Conservation (phyloP, 2,888 invertebrate genomes). For the Microctonus hyperodae region DNA sequence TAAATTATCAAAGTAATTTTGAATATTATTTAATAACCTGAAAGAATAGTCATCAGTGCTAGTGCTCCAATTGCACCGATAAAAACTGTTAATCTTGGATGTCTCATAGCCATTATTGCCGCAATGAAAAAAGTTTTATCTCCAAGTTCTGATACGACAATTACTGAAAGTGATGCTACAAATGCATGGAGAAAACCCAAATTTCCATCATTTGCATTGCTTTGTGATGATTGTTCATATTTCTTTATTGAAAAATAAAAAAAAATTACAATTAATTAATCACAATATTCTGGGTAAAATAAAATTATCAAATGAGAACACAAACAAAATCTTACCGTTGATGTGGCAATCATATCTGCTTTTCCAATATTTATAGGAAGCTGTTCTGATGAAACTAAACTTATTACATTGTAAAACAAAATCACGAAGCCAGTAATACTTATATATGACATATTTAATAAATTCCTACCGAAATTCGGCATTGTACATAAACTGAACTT, state of each 20-base stretch:
- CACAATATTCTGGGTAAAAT: neutral
- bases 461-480: neutral
- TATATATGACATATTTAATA: neutral
- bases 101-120: conserved; percentile 99
- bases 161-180: conserved; percentile 93
- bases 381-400: conserved; percentile 9
- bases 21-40: conserved; percentile 73
- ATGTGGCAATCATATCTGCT: conserved; percentile 6
- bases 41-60: conserved; percentile 91
- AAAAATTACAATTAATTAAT: neutral
- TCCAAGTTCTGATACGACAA: conserved; percentile 96
- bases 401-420: conserved; percentile 6
- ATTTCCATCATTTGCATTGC: conserved; percentile 60
- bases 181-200: conserved; percentile 92
- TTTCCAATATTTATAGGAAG: conserved; percentile 21
- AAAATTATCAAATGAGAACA: neutral
- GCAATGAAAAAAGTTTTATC: conserved; percentile 99
- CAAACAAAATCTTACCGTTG: neutral
- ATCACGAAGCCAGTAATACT: conserved; percentile 3
- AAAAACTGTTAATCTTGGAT: conserved; percentile 91
- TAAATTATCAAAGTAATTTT: no score
- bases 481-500: neutral
- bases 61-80: conserved; percentile 92
- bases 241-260: no score
- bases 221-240: conserved; percentile 39